Evolutionary conservation across 2,888 invertebrate species (phyloP).

Genomic region (Magallana nippona): DNA sequence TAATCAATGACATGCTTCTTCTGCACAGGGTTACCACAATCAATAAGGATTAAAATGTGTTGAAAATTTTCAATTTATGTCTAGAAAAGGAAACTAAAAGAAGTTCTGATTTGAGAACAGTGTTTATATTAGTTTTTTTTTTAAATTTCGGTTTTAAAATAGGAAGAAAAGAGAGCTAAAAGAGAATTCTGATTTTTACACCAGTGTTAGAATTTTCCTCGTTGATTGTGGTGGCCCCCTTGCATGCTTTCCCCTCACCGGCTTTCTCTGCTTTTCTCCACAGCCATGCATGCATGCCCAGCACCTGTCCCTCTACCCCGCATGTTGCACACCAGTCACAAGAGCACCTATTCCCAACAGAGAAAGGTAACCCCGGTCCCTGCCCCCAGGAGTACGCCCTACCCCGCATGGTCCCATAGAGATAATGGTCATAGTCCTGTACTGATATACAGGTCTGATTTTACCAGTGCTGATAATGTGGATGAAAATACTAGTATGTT

Average conservation of each 20-base stretch:
- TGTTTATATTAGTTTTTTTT: too few species aligned
- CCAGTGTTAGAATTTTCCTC: neutral
- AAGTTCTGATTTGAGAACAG: too few species aligned
- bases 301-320: constrained; percentile 2
- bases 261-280: neutral
- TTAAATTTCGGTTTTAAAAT: too few species aligned
- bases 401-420: neutral
- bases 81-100: too few species aligned
- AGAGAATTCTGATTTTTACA: too few species aligned
- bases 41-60: neutral
- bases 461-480: constrained; percentile 15
- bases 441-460: constrained; percentile 2
- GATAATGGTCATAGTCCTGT: constrained; percentile 6
- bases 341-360: neutral
- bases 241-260: constrained; percentile 11
- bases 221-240: constrained; percentile 8
- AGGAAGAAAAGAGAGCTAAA: too few species aligned
- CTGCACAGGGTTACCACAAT: too few species aligned
- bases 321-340: neutral
- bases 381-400: neutral
- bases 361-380: constrained; percentile 7
- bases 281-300: constrained; percentile 17
- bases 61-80: too few species aligned
- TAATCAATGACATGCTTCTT: too few species aligned
- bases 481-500: neutral